A percentile compares a stretch with the other conserved stretches of the same genome.
phyloP scores from a whole-genome alignment of 2,888 invertebrate species.

The Coleophora flavipennella region DNA sequence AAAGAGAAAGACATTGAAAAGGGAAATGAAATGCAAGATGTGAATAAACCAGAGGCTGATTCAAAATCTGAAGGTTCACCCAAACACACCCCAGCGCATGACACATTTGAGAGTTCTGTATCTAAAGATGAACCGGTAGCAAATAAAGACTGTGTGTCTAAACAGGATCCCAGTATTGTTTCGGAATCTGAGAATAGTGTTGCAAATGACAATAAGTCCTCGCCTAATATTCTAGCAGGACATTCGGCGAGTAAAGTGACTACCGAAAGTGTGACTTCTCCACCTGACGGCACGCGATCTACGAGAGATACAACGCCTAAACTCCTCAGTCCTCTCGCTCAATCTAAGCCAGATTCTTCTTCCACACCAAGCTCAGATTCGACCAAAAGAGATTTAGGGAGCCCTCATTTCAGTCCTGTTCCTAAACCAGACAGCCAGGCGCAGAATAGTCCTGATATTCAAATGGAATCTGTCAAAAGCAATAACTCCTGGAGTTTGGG shows the following conservation, averaged over 20 bases:
- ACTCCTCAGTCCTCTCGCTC: conserved; percentile 51
- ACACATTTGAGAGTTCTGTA: conserved; percentile 30
- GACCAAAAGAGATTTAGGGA: conserved; percentile 43
- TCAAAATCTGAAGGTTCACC: conserved; percentile 33
- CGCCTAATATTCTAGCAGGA: conserved; percentile 42
- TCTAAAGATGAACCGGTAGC: conserved; percentile 32
- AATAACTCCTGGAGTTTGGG: conserved; percentile 54
- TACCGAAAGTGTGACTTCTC: conserved; percentile 23
- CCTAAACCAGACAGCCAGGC: conserved; percentile 64
- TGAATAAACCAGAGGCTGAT: conserved; percentile 40
- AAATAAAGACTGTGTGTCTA: conserved; percentile 36
- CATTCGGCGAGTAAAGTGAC: conserved; percentile 27
- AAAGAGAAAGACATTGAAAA: conserved; percentile 43
- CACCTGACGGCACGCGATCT: conserved; percentile 32
- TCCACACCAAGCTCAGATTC: conserved; percentile 57
- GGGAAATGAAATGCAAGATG: conserved; percentile 30
- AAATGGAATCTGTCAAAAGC: conserved; percentile 42
- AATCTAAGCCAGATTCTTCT: conserved; percentile 57
- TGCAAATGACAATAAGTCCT: conserved; percentile 33
- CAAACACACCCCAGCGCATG: conserved; percentile 26
- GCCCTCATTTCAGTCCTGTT: conserved; percentile 60
- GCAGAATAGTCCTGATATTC: conserved; percentile 57
- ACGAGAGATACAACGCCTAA: conserved; percentile 41
- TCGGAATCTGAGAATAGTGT: conserved; percentile 30
- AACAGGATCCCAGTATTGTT: conserved; percentile 56